phyloP scores from a whole-genome alignment of 2,888 invertebrate genomes.

The Parnassius orleans region DNA sequence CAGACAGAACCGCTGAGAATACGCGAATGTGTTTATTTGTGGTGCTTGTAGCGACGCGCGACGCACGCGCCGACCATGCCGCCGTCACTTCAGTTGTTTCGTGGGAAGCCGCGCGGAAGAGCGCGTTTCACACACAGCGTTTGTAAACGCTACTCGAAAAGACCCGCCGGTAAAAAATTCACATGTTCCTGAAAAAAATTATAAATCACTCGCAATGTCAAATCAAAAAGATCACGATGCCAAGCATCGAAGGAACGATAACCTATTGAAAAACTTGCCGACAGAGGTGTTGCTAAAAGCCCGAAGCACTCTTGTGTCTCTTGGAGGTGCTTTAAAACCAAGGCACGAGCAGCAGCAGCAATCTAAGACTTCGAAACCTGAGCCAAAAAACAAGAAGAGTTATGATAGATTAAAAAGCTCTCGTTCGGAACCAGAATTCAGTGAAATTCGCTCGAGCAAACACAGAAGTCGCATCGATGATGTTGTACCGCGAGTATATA shows the following conservation, averaged over 20 bases:
- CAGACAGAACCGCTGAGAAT: conserved; percentile 34
- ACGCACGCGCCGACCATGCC: conserved; percentile 62
- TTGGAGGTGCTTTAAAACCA: conserved; percentile 72
- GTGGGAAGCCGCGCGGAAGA: conserved; percentile 53
- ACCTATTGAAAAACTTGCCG: conserved; percentile 68
- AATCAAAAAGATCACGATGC: conserved; percentile 58
- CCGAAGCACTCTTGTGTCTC: conserved; percentile 66
- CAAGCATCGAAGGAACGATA: conserved; percentile 66
- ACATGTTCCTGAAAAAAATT: conserved; percentile 37
- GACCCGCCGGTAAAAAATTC: conserved; percentile 31
- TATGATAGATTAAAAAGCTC: conserved; percentile 62
- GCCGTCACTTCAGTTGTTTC: conserved; percentile 61
- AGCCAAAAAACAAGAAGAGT: conserved; percentile 69
- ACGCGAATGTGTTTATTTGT: conserved; percentile 72
- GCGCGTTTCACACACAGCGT: conserved; percentile 42
- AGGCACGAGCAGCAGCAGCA: conserved; percentile 53
- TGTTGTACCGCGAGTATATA: conserved; percentile 43
- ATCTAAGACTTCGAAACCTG: conserved; percentile 54
- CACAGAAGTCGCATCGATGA: conserved; percentile 64
- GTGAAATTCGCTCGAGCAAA: conserved; percentile 55
- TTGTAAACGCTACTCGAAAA: conserved; percentile 15
- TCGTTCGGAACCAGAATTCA: conserved; percentile 68
- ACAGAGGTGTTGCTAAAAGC: conserved; percentile 72
- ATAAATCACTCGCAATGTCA: conserved; percentile 53
- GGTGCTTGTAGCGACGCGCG: conserved; percentile 59